phyloP scores from a whole-genome alignment of 2,888 invertebrate species.

The Drosophila helvetica region DNA sequence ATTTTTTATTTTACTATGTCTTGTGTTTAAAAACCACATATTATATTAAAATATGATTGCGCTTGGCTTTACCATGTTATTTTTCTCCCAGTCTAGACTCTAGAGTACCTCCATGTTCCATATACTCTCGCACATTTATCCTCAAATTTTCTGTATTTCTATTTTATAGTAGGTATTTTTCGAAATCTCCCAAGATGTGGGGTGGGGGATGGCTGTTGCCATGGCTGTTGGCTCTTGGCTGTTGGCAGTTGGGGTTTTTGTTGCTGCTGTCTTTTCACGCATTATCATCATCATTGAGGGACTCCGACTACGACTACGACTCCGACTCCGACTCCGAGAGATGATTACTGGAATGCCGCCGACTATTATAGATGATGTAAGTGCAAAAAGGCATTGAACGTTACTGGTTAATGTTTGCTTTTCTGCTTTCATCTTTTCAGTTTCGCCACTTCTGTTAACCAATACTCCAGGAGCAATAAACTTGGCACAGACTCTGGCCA shows the following conservation, averaged over 20 bases:
- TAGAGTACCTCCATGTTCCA: neutral
- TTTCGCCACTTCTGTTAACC: slow-evolving; percentile 22
- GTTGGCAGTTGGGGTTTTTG: slow-evolving; percentile 39
- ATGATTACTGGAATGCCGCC: slow-evolving; percentile 45
- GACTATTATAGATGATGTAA: slow-evolving; percentile 53
- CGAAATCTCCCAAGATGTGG: slow-evolving; percentile 25
- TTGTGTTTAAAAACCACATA: too few species aligned
- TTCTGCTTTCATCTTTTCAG: slow-evolving; percentile 6
- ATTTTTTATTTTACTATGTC: too few species aligned
- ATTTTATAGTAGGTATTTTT: slow-evolving; percentile 6
- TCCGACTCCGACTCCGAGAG: neutral
- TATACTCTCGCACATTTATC: neutral
- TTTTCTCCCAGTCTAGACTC: neutral
- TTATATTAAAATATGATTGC: too few species aligned
- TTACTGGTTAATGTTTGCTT: slow-evolving; percentile 40
- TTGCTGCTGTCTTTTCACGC: slow-evolving; percentile 55
- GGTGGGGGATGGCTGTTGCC: slow-evolving; percentile 34
- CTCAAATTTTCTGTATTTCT: neutral
- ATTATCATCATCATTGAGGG: slow-evolving; percentile 50
- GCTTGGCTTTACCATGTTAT: too few species aligned
- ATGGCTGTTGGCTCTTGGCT: slow-evolving; percentile 19
- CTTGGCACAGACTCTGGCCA: slow-evolving; percentile 40
- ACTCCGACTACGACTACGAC: neutral
- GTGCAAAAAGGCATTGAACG: slow-evolving; percentile 66
- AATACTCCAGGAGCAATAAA: slow-evolving; percentile 43